Evolutionary conservation across 2,888 invertebrate genomes (phyloP).

Genomic region (Ethmia dodecea): DNA sequence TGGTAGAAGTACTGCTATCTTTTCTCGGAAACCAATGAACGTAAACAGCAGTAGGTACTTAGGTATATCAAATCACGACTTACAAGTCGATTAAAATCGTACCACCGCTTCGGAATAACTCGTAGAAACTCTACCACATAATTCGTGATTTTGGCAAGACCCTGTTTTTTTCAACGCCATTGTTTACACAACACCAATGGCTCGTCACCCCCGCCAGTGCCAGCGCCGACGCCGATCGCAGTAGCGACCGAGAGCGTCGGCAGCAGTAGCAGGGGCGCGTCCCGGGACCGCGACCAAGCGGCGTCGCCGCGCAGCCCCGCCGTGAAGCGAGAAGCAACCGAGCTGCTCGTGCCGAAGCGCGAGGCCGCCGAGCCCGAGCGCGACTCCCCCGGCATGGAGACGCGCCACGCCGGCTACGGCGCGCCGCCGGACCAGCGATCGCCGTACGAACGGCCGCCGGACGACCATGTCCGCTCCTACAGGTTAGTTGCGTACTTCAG

Average conservation of each 20-base stretch:
- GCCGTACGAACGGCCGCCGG: conserved; percentile 83
- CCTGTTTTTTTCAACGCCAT: too few species aligned
- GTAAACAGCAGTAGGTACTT: too few species aligned
- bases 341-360: conserved; percentile 82
- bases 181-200: too few species aligned
- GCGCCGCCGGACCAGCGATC: conserved; percentile 82
- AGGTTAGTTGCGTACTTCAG: conserved; percentile 36
- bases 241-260: conserved; percentile 18
- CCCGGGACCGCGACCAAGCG: conserved; percentile 36
- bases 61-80: too few species aligned
- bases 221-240: conserved; percentile 27
- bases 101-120: too few species aligned
- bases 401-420: conserved; percentile 80
- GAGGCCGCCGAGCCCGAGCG: conserved; percentile 80
- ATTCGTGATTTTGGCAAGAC: too few species aligned
- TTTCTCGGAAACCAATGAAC: too few species aligned
- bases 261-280: conserved; percentile 25
- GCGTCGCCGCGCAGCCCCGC: conserved; percentile 60
- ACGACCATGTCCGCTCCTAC: conserved; percentile 78
- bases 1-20: too few species aligned
- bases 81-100: too few species aligned
- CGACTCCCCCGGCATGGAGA: conserved; percentile 87
- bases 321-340: conserved; percentile 69
- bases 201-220: conserved; percentile 25
- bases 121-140: too few species aligned